Conservation (phyloP, 1,140 invertebrate species). For the Habropoda laboriosa region DNA sequence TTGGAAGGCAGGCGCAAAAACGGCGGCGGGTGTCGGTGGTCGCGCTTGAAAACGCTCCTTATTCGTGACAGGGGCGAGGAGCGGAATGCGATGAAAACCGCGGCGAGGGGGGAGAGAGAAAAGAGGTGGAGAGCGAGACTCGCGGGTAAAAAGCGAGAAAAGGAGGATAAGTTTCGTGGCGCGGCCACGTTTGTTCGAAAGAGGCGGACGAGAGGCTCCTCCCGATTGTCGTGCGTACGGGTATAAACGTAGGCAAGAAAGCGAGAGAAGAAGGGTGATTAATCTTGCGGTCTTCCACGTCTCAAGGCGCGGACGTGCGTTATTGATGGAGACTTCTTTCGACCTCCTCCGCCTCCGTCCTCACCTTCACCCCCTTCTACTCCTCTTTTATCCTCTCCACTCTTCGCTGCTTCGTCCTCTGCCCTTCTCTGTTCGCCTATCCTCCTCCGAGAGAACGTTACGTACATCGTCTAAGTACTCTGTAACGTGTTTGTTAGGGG, state of each 20-base stretch:
- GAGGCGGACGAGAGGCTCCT: constrained; percentile 52
- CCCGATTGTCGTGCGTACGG: constrained; percentile 67
- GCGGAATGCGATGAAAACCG: constrained; percentile 43
- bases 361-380: constrained; percentile 45
- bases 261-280: constrained; percentile 81
- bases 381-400: constrained; percentile 2
- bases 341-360: constrained; percentile 70
- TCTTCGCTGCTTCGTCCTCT: constrained; percentile 24
- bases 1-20: constrained; percentile 8
- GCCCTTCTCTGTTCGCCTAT: too few species aligned
- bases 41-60: constrained; percentile 50
- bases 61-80: constrained; percentile 41
- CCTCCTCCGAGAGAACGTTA: constrained; percentile 38
- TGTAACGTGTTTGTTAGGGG: background rate
- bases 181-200: constrained; percentile 58
- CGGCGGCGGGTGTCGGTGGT: background rate
- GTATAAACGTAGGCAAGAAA: constrained; percentile 70
- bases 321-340: constrained; percentile 83
- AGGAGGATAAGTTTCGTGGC: constrained; percentile 63
- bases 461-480: constrained; percentile 49
- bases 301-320: constrained; percentile 81
- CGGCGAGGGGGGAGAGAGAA: constrained; percentile 6
- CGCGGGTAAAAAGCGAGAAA: constrained; percentile 48
- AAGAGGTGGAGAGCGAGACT: background rate
- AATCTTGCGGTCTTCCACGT: constrained; percentile 82